Conservation (phyloP, 1,140 invertebrate species). For the Pseudomyrmex gracilis region DNA sequence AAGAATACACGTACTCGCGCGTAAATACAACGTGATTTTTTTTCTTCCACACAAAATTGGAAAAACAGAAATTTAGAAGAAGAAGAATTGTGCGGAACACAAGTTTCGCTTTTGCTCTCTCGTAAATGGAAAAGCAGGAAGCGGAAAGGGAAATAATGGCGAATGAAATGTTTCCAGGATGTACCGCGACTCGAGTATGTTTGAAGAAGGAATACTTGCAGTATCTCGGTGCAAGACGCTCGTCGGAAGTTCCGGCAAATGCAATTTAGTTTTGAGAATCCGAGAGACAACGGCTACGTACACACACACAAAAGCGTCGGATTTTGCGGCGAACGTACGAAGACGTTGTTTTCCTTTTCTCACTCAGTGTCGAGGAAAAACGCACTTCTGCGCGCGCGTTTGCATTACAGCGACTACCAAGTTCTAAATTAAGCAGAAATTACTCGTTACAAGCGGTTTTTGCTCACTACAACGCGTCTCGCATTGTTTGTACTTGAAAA, state of each 20-base stretch:
- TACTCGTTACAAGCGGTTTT: not conserved
- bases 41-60: not conserved
- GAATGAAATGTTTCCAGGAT: constrained; percentile 20
- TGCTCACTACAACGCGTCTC: not conserved
- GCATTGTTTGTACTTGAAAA: constrained; percentile 21
- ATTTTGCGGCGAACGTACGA: not conserved
- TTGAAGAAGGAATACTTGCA: constrained; percentile 70
- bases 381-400: constrained; percentile 11
- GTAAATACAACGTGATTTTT: too few relatives aligned
- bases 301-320: not conserved
- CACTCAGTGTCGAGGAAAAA: not conserved
- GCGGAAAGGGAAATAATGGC: not conserved
- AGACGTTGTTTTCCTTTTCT: constrained; percentile 28
- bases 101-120: not conserved
- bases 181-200: constrained; percentile 43
- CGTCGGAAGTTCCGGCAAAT: constrained; percentile 67
- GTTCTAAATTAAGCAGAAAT: constrained; percentile 44
- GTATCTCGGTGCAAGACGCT: constrained; percentile 36
- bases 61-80: not conserved
- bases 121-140: not conserved
- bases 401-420: constrained; percentile 20
- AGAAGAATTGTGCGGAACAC: not conserved
- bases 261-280: constrained; percentile 69
- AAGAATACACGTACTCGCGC: too few relatives aligned
- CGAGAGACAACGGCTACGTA: constrained; percentile 20